Percentiles rank a stretch among this genome's conserved stretches.
phyloP scores from a whole-genome alignment of 2,888 invertebrate genomes.

The Heliconius hortense region DNA sequence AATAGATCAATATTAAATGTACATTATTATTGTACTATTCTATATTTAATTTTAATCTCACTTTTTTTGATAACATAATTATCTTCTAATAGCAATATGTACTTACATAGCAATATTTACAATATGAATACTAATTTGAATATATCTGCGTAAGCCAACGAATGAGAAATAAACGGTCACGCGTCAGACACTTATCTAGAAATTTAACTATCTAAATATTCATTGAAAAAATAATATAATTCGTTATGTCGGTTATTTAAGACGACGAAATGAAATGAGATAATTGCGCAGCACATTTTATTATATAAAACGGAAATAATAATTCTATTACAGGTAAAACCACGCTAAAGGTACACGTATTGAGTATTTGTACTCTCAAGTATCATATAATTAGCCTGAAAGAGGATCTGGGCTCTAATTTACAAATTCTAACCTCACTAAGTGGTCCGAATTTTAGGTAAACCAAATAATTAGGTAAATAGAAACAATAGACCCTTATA shows the following conservation, averaged over 20 bases:
- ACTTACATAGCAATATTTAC: conserved; percentile 76
- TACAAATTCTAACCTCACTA: conserved; percentile 62
- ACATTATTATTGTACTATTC: conserved; percentile 62
- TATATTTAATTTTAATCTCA: conserved; percentile 79
- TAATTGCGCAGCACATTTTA: conserved; percentile 30
- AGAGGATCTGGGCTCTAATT: conserved; percentile 67
- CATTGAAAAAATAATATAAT: conserved; percentile 41
- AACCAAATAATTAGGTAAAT: conserved; percentile 50
- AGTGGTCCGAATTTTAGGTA: conserved; percentile 70
- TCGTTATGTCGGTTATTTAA: conserved; percentile 39
- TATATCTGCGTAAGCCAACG: conserved; percentile 16
- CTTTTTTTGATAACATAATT: conserved; percentile 76
- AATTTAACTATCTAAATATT: conserved; percentile 39
- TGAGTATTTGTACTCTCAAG: conserved; percentile 64
- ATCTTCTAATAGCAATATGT: conserved; percentile 69
- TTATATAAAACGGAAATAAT: conserved; percentile 25
- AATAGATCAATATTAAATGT: conserved; percentile 63
- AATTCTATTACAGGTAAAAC: conserved; percentile 17
- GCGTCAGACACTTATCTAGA: conserved; percentile 33
- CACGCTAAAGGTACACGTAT: conserved; percentile 32
- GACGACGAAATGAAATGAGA: conserved; percentile 31
- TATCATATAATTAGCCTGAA: conserved; percentile 57
- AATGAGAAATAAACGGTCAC: conserved; percentile 17
- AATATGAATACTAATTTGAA: conserved; percentile 45
- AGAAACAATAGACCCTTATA: conserved; percentile 49